Evolutionary conservation across 1,140 invertebrate genomes (phyloP), one percentile per base, ranked within the genome.

Genomic region (Drosophila persimilis): DNA sequence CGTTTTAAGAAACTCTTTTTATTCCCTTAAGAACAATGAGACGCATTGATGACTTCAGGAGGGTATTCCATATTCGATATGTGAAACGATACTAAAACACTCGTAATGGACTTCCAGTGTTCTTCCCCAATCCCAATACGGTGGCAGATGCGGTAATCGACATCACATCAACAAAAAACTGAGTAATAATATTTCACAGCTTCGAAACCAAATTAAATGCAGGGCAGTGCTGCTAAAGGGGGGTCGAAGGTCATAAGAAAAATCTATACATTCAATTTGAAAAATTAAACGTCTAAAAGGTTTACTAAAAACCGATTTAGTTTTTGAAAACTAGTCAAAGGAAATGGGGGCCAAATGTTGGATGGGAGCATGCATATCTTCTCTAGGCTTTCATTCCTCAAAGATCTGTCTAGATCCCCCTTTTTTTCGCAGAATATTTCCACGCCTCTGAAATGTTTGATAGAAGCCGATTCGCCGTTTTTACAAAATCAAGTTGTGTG

Each of bases 41-140:
- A 9, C 31, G 31, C 31, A 39, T 13, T 39, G 35, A 39, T 39
- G 35, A 39, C 11, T 39, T 39, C 11, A 39, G 35, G 11, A 39
- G 35, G 35, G 35, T 39, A 39, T 39, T 39, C 11, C 35, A 39
- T 39, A 39, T 39, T 39, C 35, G 35, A 39, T 39, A 39, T 39
- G 35, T 39, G 35, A 39, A 13, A 39, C 35, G 35, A 39, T 39
- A 39, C 35, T 39, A 39, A 39, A 39, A 0, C 4, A 4, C 11
- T 39, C 35, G 35, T 13, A 62, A 59, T 24, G 46, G 53, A 50
- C 44, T 47, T 39, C 35, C 35, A 39, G 3, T 20, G 35, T 52
- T 63, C 39, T 63, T 60, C 9, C 60, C 59, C 63, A 66, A 66
- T 64, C 60, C 59, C 63, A 66, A 66, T 64, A 66, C 47, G 35